A percentile compares a stretch with the other conserved stretches of the same genome.
Conservation (phyloP, 2,888 invertebrate genomes). For the Leptogaster cylindrica region DNA sequence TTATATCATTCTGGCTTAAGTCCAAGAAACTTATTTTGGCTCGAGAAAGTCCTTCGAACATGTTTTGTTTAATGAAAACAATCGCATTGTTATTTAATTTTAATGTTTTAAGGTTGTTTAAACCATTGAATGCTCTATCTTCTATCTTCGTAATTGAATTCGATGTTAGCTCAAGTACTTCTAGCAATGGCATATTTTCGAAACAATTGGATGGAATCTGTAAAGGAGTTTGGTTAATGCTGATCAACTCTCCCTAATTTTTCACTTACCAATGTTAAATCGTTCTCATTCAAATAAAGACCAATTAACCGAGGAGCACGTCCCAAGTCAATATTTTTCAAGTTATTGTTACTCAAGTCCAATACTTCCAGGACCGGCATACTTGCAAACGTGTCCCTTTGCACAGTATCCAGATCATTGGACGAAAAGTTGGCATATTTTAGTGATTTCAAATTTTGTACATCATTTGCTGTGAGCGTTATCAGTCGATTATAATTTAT, state of each 20-base stretch:
- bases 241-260: not conserved
- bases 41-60: slow-evolving; percentile 52
- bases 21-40: slow-evolving; percentile 50
- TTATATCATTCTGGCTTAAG: slow-evolving; percentile 55
- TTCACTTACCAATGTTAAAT: not conserved
- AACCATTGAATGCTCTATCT: slow-evolving; percentile 52
- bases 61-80: slow-evolving; percentile 50
- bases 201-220: slow-evolving; percentile 18
- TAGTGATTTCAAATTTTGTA: slow-evolving; percentile 51
- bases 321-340: slow-evolving; percentile 52
- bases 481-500: slow-evolving; percentile 54
- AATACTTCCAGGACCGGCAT: slow-evolving; percentile 51
- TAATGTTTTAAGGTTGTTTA: slow-evolving; percentile 52
- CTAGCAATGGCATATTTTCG: slow-evolving; percentile 47
- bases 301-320: slow-evolving; percentile 50
- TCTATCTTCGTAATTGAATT: slow-evolving; percentile 52
- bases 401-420: slow-evolving; percentile 51
- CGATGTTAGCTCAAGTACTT: slow-evolving; percentile 51
- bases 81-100: slow-evolving; percentile 55
- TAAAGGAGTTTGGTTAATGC: not conserved
- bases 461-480: slow-evolving; percentile 49
- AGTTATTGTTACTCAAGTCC: slow-evolving; percentile 54
- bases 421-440: slow-evolving; percentile 55
- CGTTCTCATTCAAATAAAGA: slow-evolving; percentile 53
- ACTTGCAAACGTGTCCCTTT: slow-evolving; percentile 49